Percentiles rank a stretch among this genome's conserved stretches.
Evolutionary conservation across 2,797 vertebrate species (phyloP).

Genomic region (Psittacula echo): DNA sequence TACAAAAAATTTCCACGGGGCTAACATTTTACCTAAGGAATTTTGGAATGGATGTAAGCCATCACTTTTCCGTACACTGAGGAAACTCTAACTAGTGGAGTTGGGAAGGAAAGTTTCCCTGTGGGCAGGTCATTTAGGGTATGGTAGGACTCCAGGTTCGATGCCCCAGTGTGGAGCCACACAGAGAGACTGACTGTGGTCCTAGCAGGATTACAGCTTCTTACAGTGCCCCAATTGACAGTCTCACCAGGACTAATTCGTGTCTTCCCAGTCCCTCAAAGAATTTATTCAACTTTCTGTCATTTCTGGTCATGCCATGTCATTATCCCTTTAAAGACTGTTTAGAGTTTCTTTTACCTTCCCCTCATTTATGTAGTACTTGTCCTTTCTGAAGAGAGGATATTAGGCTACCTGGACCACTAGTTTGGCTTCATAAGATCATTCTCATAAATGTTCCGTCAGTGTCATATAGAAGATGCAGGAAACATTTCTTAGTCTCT

Average conservation of each 20-base stretch:
- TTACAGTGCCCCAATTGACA: background rate
- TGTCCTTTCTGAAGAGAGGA: background rate
- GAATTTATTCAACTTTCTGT: background rate
- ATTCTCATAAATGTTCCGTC: background rate
- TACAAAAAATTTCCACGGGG: background rate
- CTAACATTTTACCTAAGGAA: background rate
- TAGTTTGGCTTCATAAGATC: background rate
- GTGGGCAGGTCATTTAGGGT: background rate
- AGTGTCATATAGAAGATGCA: background rate
- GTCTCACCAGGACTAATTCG: background rate
- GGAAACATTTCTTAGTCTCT: background rate
- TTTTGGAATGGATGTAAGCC: background rate
- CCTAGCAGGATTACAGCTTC: background rate
- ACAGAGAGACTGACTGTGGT: background rate
- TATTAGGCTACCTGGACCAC: background rate
- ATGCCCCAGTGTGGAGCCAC: background rate
- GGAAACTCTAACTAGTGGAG: background rate
- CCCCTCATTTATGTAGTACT: background rate
- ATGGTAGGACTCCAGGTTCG: background rate
- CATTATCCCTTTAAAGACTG: background rate
- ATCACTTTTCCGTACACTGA: background rate
- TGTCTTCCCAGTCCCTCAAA: background rate
- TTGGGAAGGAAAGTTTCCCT: background rate
- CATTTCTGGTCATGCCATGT: background rate
- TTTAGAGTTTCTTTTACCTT: background rate